phyloP scores from a whole-genome alignment of 2,113 vertebrate species.

The Holacanthus passer region DNA sequence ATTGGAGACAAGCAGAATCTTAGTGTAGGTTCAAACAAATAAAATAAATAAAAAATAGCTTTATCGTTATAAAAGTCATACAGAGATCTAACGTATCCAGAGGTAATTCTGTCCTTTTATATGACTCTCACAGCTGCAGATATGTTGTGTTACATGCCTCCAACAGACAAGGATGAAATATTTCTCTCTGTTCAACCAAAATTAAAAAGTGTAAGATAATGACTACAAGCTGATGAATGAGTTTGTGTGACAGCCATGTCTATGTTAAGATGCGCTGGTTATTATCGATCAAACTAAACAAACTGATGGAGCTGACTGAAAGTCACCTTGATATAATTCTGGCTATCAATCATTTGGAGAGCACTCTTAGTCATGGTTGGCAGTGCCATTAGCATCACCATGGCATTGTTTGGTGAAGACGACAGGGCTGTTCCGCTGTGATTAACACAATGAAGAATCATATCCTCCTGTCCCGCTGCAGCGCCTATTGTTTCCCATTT shows the following conservation, averaged over 20 bases:
- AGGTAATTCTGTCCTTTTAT: not conserved
- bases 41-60: not conserved
- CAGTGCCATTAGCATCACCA: constrained; percentile 84
- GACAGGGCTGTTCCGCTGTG: constrained; percentile 76
- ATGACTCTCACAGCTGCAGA: not conserved
- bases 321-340: constrained; percentile 88
- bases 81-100: not conserved
- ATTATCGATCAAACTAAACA: constrained; percentile 85
- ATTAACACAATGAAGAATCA: constrained; percentile 82
- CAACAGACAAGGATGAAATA: constrained; percentile 45
- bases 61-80: constrained; percentile 1
- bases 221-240: constrained; percentile 76
- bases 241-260: constrained; percentile 63
- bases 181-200: constrained; percentile 37
- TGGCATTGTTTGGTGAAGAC: constrained; percentile 82
- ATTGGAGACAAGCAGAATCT: not conserved
- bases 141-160: not conserved
- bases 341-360: constrained; percentile 82
- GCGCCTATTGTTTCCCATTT: constrained; percentile 75
- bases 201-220: constrained; percentile 64
- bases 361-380: constrained; percentile 80
- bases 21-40: constrained; percentile 7
- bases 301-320: constrained; percentile 82
- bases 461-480: constrained; percentile 74
- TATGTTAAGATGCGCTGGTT: constrained; percentile 75